Base-by-base conservation (phyloP, 64 coral and sea anemone genomes). In the Catalaphyllia jardinei region DNA sequence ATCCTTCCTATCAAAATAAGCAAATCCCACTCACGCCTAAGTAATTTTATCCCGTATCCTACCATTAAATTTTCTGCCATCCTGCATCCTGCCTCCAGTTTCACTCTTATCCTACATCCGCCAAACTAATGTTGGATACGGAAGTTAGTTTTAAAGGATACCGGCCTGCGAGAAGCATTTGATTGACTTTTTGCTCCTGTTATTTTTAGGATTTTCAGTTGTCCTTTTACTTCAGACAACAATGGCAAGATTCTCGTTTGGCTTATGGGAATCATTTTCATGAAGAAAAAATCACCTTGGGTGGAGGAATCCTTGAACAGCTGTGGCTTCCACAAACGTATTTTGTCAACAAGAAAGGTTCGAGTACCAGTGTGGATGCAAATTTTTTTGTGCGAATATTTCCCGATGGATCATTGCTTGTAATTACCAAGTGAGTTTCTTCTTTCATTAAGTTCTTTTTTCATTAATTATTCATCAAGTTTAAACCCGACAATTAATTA, bases 241-340 rank as follows among this genome's bases (percentile, higher is more conserved):
- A 62, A 33, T 91, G 89, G 89, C 79, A 65, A 39, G 89, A 91
- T 52, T 33, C 89, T n/a, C 49, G 89, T 8, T 29, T 91, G 18
- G 80, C 89, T 11, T 91, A 91, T 65, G 72, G 57, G 12, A 28
- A 81, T 49, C 69, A 85, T 46, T 91, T 73, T 60, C 64, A 71
- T 10, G 52, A 83, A 46, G 72, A 76, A 4, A 51, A 83, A 30
- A 81, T 91, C 31, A 77, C 69, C 12, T 30, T 91, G 24, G 89
- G 89, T 28, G 79, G 71, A 31, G 62, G 24, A 38, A 91, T 91
- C 17, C 71, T 73, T 0, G 15, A 73, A 29, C 80, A 91, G 22
- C 14, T 91, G 24, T 91, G 89, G 89, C 33, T 77, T 30, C 89
- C 89, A 8, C 51, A 91, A n/a, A 91, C 89, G 2, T 91, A 91